Conservation (phyloP, 1,140 invertebrate species). For the Plodia interpunctella region DNA sequence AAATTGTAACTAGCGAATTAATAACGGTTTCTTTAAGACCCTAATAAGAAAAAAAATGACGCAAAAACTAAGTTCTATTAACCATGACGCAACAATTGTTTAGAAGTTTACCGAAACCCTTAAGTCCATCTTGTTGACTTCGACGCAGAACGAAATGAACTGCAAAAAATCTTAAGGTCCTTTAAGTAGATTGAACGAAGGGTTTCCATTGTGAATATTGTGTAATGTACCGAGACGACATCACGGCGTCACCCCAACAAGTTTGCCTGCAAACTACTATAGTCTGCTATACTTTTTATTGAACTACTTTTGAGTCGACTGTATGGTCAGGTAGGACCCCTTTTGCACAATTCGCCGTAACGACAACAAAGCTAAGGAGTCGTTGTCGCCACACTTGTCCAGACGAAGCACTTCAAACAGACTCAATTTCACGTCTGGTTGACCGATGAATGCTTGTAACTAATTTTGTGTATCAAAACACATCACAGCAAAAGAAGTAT, state of each 20-base stretch:
- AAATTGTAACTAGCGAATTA: conserved; percentile 19
- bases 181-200: conserved; percentile 65
- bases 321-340: conserved; percentile 65
- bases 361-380: conserved; percentile 39
- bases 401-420: conserved; percentile 52
- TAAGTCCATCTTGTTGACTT: conserved; percentile 73
- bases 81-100: conserved; percentile 74
- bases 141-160: conserved; percentile 59
- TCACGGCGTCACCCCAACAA: conserved; percentile 28
- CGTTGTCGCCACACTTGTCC: conserved; percentile 66
- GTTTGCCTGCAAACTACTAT: conserved; percentile 20
- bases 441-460: conserved; percentile 61
- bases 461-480: conserved; percentile 63
- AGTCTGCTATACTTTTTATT: conserved; percentile 14
- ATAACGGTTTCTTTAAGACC: conserved; percentile 39
- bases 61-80: conserved; percentile 54
- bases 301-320: conserved; percentile 27
- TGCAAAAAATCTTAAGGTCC: conserved; percentile 57
- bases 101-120: conserved; percentile 65
- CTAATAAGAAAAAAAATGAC: conserved; percentile 1
- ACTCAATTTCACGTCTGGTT: conserved; percentile 68
- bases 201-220: conserved; percentile 69
- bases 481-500: conserved; percentile 45
- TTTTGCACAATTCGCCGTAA: conserved; percentile 71
- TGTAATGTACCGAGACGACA: conserved; percentile 70